Base-by-base conservation (phyloP, 2,888 invertebrate species). In the Agriotes lineatus region DNA sequence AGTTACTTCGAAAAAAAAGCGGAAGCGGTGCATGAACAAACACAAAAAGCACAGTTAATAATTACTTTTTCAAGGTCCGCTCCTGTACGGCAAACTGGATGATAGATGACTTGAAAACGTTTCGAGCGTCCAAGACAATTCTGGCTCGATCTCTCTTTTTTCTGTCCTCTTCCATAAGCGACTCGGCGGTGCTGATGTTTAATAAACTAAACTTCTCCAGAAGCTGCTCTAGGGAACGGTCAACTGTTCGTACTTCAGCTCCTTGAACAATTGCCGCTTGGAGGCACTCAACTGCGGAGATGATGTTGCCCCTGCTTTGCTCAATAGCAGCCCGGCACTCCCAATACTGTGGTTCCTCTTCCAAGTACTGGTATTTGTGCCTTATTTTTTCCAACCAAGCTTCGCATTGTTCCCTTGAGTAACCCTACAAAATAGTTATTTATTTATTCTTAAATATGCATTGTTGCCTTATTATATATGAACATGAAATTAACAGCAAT, bases 311-410 rank as follows among this genome's bases (percentile, higher is more conserved):
- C 0, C 86, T 76, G 0, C 82, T 72, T 77, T 88, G 87, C 76
- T 89, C 89, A 0, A 89, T 78, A 0, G 87, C 87, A 0, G 89
- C 89, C 0, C 88, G 79, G 66, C 89, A 89, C 77, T 89, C 89
- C 89, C 90, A 90, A 77, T 89, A 89, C 0, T 85, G 83, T 0
- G 88, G 86, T 0, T 81, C 80, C 1, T 85, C 80, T 0, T 84
- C 83, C 0, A 87, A 83, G 0, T 77, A 56, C 0, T 83, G 82
- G 71, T 85, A 87, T 0, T 86, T 82, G 1, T 84, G 82, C 0
- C 86, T 81, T n/a, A 89, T 84, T 0, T 86, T 83, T 0, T 85
- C 84, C 1, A 89, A 79, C 88, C 88, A 89, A 6, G 85, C 84
- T 2, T 87, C 87, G 63, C 88, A 87, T 64, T 88, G 88, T 48